A percentile compares a stretch with the other conserved stretches of the same genome.
Conservation (phyloP, 2,113 vertebrate species). For the Engraulis encrasicolus region DNA sequence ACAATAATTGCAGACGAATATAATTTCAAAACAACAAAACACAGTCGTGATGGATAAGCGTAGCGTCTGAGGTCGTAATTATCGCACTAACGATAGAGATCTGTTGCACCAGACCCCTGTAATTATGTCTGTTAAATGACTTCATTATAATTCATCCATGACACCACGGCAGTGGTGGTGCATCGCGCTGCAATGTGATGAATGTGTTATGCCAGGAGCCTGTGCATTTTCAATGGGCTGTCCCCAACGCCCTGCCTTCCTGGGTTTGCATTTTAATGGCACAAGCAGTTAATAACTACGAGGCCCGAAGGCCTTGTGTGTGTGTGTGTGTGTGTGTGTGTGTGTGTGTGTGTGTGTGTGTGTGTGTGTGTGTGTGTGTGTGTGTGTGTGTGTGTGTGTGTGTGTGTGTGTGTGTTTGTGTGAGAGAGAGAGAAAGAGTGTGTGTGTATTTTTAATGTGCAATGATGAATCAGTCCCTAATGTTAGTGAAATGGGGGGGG, state of each 20-base stretch:
- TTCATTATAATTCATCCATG: conserved; percentile 16
- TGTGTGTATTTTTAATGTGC: background rate
- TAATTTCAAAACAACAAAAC: background rate
- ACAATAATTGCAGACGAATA: background rate
- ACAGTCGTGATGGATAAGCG: background rate
- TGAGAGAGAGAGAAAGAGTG: no score
- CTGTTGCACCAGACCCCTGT: background rate
- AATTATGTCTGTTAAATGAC: conserved; percentile 6
- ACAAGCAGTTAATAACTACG: background rate
- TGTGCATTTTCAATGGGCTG: background rate
- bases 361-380: no score
- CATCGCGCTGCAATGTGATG: background rate
- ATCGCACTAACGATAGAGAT: background rate
- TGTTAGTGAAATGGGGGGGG: no score
- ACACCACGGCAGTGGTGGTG: background rate
- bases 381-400: no score
- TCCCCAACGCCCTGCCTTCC: background rate
- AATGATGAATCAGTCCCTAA: background rate
- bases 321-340: no score
- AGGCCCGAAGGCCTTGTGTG: background rate
- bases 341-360: no score
- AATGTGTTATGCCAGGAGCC: background rate
- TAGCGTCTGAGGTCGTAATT: background rate
- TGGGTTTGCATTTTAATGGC: conserved; percentile 6
- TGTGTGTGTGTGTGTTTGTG: no score